Conservation (phyloP, 2,113 vertebrate genomes). For the Irena cyanogastra region DNA sequence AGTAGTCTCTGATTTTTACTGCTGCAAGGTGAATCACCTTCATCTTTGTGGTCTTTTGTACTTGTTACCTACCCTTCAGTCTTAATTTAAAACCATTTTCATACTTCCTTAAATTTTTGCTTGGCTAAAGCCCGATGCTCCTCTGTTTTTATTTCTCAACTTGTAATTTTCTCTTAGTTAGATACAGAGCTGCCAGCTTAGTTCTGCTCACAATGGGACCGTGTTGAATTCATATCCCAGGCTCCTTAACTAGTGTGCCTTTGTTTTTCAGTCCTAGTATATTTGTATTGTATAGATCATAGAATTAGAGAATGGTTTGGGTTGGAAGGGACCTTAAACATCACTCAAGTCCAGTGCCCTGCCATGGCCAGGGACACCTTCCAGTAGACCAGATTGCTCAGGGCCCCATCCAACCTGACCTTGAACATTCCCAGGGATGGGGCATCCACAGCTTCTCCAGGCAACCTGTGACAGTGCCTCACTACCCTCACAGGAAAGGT, state of each 20-base stretch:
- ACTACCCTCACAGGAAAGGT: not conserved
- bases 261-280: not conserved
- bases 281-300: not conserved
- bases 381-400: not conserved
- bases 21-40: not conserved
- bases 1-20: not conserved
- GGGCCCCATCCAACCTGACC: not conserved
- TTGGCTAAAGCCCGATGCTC: not conserved
- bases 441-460: not conserved
- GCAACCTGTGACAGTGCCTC: not conserved
- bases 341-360: not conserved
- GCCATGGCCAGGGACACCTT: not conserved
- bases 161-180: not conserved
- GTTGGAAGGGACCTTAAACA: not conserved
- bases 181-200: not conserved
- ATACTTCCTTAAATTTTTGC: not conserved
- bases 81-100: not conserved
- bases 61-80: not conserved
- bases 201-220: not conserved
- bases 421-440: not conserved
- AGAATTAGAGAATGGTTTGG: not conserved
- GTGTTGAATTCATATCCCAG: accelerated
- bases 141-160: not conserved
- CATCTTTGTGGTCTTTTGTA: not conserved
- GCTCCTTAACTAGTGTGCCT: not conserved